Percentiles rank a stretch among this genome's conserved stretches.
Conservation (phyloP, 2,797 vertebrate species). For the Rhinogobio ventralis region DNA sequence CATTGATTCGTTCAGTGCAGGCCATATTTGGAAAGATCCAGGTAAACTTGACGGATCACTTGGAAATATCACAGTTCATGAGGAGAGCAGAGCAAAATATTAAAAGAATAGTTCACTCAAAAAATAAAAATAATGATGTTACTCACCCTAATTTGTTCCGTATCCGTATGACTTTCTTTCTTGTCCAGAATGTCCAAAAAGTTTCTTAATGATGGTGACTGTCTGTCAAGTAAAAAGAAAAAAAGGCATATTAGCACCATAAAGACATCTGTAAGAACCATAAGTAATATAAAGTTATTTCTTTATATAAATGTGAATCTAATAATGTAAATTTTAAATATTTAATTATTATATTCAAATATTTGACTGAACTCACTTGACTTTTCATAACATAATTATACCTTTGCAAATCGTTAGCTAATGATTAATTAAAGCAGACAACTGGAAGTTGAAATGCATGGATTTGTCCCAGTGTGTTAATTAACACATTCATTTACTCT, state of each 20-base stretch:
- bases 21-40: slow-evolving; percentile 65
- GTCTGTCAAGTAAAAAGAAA: background rate
- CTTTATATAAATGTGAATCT: background rate
- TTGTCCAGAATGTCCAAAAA: background rate
- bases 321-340: background rate
- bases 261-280: background rate
- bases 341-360: background rate
- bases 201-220: background rate
- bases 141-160: background rate
- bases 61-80: slow-evolving; percentile 65
- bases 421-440: no score
- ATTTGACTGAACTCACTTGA: background rate
- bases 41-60: slow-evolving; percentile 62
- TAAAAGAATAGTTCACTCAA: slow-evolving; percentile 54
- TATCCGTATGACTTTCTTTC: background rate
- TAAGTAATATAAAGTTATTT: background rate
- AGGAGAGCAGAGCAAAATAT: slow-evolving; percentile 66
- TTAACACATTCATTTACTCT: no score
- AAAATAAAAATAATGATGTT: background rate
- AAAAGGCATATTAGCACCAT: background rate
- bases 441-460: no score
- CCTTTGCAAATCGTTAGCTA: no score
- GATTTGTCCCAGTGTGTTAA: no score
- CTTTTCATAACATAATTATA: no score
- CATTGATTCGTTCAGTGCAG: slow-evolving; percentile 73